Evolutionary conservation across 2,113 vertebrate genomes (phyloP).

Genomic region (Sebastes fasciatus): DNA sequence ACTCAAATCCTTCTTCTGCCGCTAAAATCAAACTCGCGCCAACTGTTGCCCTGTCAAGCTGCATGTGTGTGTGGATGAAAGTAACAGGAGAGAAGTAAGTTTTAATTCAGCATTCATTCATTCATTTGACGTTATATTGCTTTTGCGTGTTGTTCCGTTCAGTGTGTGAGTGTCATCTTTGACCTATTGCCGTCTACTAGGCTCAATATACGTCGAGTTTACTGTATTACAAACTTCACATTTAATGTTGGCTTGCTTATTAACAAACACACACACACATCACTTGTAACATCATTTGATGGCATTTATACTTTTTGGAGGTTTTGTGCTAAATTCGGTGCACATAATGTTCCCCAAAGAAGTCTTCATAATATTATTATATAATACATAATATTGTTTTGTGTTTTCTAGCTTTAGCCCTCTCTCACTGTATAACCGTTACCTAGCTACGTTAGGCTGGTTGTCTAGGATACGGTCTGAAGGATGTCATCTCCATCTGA

Average conservation of each 20-base stretch:
- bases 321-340: background rate
- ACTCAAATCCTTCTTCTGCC: slow-evolving; percentile 62
- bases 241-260: background rate
- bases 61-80: background rate
- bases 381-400: too few species aligned
- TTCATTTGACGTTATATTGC: too few species aligned
- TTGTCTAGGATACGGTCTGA: too few species aligned
- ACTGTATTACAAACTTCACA: too few species aligned
- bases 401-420: background rate
- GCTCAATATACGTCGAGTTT: background rate
- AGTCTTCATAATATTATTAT: background rate
- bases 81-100: background rate
- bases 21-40: slow-evolving; percentile 75
- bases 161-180: background rate
- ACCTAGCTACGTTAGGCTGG: too few species aligned
- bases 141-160: background rate
- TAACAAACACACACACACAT: rapidly evolving
- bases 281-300: background rate
- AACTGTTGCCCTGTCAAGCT: rapidly evolving
- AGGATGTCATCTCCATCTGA: too few species aligned
- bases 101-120: background rate
- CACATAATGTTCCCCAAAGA: too few species aligned
- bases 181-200: too few species aligned
- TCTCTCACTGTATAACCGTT: too few species aligned
- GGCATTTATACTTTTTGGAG: background rate